Evolutionary conservation across 2,888 invertebrate species (phyloP).

Genomic region (Diadegma fenestrale): DNA sequence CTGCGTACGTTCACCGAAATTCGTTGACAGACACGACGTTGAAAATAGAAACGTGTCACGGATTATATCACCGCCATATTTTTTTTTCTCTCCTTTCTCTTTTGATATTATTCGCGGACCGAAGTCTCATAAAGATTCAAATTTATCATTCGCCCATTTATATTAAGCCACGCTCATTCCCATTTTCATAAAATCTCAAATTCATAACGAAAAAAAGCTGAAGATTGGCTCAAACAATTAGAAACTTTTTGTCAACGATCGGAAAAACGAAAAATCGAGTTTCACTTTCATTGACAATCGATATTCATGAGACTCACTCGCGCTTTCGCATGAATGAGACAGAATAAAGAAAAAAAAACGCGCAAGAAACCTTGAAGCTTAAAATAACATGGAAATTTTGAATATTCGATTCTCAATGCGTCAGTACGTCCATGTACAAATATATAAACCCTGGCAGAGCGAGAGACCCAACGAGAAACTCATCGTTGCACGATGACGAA

Average conservation of each 20-base stretch:
- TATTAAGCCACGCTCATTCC: not conserved
- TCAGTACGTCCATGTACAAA: not conserved
- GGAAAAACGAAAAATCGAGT: not conserved
- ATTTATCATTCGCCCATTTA: not conserved
- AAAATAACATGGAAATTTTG: conserved; percentile 19
- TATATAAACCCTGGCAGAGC: not conserved
- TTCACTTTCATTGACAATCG: not conserved
- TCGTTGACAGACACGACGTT: conserved; percentile 5
- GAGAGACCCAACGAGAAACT: not conserved
- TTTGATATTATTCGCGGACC: not conserved
- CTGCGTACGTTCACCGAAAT: conserved; percentile 2
- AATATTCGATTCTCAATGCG: conserved; percentile 31
- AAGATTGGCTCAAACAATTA: not conserved
- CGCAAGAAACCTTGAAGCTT: not conserved
- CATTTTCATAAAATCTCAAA: not conserved
- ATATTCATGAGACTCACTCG: not conserved
- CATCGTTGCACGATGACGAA: conserved; percentile 35
- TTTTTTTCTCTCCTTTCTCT: not conserved
- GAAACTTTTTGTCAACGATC: not conserved
- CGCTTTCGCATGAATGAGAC: not conserved
- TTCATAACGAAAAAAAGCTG: not conserved
- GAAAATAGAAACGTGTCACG: not conserved
- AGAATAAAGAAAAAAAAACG: not conserved
- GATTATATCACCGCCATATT: conserved; percentile 12
- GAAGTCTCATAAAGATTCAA: not conserved